A percentile compares a stretch with the other conserved stretches of the same genome.
These are phyloP conservation scores for Coenobita brevimanus DNA, from an alignment of 1,140 invertebrate species.

Conservation along the genomic window DNA sequence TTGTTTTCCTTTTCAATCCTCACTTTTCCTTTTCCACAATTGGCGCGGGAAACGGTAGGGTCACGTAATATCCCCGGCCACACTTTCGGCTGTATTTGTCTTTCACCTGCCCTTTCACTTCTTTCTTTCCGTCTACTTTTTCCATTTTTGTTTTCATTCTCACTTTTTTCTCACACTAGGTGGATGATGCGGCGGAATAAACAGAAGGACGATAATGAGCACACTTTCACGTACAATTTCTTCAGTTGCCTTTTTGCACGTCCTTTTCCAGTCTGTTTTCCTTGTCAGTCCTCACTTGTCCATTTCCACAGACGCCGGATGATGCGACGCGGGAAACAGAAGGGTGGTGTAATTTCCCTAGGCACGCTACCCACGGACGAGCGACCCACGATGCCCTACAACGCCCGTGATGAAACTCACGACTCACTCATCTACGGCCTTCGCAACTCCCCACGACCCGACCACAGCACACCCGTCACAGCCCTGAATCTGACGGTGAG, in stretches of 20 bases:
- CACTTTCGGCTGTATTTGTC: too few species aligned
- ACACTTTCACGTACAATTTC: background rate
- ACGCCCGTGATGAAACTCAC: conserved; percentile 38
- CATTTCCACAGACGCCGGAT: conserved; percentile 14
- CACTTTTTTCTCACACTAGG: too few species aligned
- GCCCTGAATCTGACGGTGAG: conserved; percentile 41
- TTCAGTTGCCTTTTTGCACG: background rate
- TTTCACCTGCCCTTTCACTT: too few species aligned
- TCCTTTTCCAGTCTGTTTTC: background rate
- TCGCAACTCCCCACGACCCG: conserved; percentile 18
- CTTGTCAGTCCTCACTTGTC: background rate
- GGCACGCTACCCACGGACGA: conserved; percentile 37
- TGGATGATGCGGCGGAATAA: too few species aligned
- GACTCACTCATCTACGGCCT: conserved; percentile 41
- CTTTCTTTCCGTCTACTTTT: too few species aligned
- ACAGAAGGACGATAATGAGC: too few species aligned
- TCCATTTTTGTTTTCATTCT: too few species aligned
- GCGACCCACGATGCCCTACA: conserved; percentile 33
- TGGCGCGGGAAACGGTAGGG: too few species aligned
- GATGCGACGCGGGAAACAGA: conserved; percentile 22
- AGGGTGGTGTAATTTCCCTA: conserved; percentile 44
- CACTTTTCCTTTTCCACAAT: too few species aligned
- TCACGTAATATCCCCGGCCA: too few species aligned
- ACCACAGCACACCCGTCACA: conserved; percentile 25
- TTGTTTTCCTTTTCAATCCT: too few species aligned